These are phyloP conservation scores for Hyposoter dolosus DNA, from an alignment of 2,888 invertebrate species.

Conservation along the genomic window DNA sequence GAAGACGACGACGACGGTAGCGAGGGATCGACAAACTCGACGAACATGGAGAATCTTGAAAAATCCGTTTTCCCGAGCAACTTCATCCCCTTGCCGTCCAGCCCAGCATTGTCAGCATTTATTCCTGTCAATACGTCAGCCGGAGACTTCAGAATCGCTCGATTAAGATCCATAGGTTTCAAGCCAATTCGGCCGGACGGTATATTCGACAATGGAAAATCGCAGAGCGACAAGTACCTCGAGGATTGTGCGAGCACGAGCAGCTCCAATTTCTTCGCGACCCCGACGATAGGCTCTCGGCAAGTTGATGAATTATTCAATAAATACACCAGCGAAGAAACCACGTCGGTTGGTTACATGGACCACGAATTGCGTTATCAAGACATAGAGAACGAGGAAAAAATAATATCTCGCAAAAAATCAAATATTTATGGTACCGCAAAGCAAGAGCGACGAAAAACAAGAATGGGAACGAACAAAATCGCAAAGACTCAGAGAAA, in stretches of 20 bases:
- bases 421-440: constrained; percentile 2
- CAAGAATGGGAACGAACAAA: not conserved
- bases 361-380: constrained; percentile 81
- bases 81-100: not conserved
- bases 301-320: constrained; percentile 80
- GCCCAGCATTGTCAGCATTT: constrained; percentile 77
- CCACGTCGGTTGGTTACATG: constrained; percentile 80
- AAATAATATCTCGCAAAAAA: constrained; percentile 14
- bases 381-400: constrained; percentile 80
- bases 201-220: constrained; percentile 5
- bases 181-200: constrained; percentile 76
- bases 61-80: too few relatives aligned
- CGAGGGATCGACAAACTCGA: constrained; percentile 63
- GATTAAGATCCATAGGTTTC: constrained; percentile 82
- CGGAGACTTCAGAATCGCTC: constrained; percentile 76
- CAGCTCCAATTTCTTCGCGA: constrained; percentile 2
- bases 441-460: constrained; percentile 17
- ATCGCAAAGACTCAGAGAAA: not conserved
- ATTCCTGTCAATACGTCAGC: constrained; percentile 80
- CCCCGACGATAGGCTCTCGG: constrained; percentile 62
- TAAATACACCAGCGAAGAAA: constrained; percentile 81
- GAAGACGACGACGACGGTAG: constrained; percentile 66
- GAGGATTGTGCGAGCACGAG: constrained; percentile 41
- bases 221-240: not conserved
- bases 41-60: constrained; percentile 15